phyloP scores from a whole-genome alignment of 2,797 vertebrate species.

The Xenopus petersii region DNA sequence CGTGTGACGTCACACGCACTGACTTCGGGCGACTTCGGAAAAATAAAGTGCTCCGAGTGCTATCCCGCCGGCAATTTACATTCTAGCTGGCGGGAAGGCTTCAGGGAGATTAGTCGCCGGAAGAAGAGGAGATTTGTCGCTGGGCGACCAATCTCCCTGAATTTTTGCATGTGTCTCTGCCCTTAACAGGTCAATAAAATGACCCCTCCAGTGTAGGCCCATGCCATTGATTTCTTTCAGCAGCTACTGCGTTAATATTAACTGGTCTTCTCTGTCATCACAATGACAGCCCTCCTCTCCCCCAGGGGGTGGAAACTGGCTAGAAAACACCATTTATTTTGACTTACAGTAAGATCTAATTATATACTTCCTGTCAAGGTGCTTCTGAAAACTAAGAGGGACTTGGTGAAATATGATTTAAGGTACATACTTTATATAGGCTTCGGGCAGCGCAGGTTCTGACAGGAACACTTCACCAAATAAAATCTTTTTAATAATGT shows the following conservation, averaged over 20 bases:
- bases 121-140: too few relatives aligned
- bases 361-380: slow-evolving; percentile 41
- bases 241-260: slow-evolving; percentile 1
- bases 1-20: too few relatives aligned
- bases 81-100: too few relatives aligned
- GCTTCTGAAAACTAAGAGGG: slow-evolving; percentile 29
- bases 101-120: too few relatives aligned
- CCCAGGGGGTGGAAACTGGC: slow-evolving; percentile 39
- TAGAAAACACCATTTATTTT: slow-evolving; percentile 14
- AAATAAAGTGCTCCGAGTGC: too few relatives aligned
- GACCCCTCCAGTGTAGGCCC: too few relatives aligned
- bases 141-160: too few relatives aligned
- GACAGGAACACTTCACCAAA: slow-evolving; percentile 30
- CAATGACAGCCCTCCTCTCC: slow-evolving; percentile 18
- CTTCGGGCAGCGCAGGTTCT: slow-evolving; percentile 34
- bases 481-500: slow-evolving; percentile 35
- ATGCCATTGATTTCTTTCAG: background rate
- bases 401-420: slow-evolving; percentile 30
- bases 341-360: slow-evolving; percentile 38
- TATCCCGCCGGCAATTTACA: too few relatives aligned
- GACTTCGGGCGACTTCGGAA: too few relatives aligned
- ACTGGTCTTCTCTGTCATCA: slow-evolving; percentile 1
- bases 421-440: slow-evolving; percentile 22
- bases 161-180: too few relatives aligned
- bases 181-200: too few relatives aligned